A percentile compares a stretch with the other conserved stretches of the same genome.
Conservation (phyloP, 2,888 invertebrate genomes). For the Amblyjoppa fuscipennis region DNA sequence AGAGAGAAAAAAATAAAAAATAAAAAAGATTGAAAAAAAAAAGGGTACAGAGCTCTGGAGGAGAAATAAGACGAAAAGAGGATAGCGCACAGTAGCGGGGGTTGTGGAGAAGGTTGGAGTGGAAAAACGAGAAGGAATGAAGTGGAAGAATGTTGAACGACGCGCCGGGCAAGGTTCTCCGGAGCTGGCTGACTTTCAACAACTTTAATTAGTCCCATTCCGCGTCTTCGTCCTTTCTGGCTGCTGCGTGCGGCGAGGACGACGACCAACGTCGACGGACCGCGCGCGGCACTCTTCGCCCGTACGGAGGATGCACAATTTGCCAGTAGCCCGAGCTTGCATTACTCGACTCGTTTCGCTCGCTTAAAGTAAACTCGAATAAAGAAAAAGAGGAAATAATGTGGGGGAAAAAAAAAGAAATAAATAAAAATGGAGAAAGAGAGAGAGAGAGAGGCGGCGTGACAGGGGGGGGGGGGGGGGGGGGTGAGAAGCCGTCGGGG, state of each 20-base stretch:
- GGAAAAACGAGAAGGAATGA: constrained; percentile 64
- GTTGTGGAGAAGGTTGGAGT: not conserved
- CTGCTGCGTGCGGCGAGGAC: constrained; percentile 39
- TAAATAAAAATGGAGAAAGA: not conserved
- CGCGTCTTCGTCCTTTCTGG: constrained; percentile 12
- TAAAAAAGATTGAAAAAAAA: constrained; percentile 26
- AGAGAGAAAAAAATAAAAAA: constrained; percentile 35
- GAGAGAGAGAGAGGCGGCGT: not conserved
- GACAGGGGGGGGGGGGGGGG: not conserved
- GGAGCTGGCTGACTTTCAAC: constrained; percentile 63
- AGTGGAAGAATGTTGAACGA: constrained; percentile 68
- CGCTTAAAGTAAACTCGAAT: constrained; percentile 58
- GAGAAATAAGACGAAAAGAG: constrained; percentile 48
- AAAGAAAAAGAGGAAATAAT: constrained; percentile 15
- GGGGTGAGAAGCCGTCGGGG: constrained; percentile 13
- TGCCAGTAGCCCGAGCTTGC: constrained; percentile 48
- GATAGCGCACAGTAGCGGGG: constrained; percentile 39
- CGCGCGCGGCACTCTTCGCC: constrained; percentile 16
- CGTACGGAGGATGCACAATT: constrained; percentile 59
- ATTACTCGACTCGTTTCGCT: constrained; percentile 64
- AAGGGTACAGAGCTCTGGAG: constrained; percentile 15
- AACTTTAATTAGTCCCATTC: constrained; percentile 68
- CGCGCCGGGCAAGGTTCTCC: constrained; percentile 29
- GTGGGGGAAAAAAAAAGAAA: not conserved
- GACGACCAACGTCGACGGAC: constrained; percentile 2